Percentiles rank a stretch among this genome's conserved stretches.
Conservation (phyloP, 2,113 vertebrate species). For the Hippocampus zosterae region DNA sequence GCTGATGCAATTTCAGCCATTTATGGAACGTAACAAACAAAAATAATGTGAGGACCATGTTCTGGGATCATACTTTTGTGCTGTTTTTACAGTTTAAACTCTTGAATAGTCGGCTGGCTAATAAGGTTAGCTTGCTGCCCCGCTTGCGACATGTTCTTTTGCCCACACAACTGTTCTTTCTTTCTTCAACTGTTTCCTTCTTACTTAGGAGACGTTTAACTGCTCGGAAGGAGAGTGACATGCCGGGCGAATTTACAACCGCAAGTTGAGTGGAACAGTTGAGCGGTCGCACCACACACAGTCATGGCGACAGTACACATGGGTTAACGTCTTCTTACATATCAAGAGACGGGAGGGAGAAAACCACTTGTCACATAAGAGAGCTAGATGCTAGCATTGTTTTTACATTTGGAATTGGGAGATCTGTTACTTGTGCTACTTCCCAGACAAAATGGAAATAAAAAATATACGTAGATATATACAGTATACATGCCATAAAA, state of each 20-base stretch:
- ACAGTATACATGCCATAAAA: too few species aligned
- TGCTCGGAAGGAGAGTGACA: slow-evolving; percentile 46
- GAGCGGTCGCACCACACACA: slow-evolving; percentile 17
- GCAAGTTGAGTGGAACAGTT: slow-evolving; percentile 37
- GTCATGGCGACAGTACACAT: neutral
- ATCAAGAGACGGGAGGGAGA: neutral
- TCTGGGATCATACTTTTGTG: too few species aligned
- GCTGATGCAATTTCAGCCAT: too few species aligned
- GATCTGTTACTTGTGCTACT: too few species aligned
- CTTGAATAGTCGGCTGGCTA: too few species aligned
- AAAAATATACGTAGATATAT: too few species aligned
- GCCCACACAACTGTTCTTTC: neutral
- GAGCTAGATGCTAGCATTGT: neutral
- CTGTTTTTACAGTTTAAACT: too few species aligned
- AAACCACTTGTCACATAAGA: neutral
- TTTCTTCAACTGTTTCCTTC: slow-evolving; percentile 26
- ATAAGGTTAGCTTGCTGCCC: neutral
- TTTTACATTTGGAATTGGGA: too few species aligned
- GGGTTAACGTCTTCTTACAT: neutral
- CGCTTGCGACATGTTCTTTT: neutral
- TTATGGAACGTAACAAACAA: too few species aligned
- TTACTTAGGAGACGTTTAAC: slow-evolving; percentile 40
- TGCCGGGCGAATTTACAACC: slow-evolving; percentile 53
- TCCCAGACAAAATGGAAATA: too few species aligned
- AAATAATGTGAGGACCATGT: too few species aligned